phyloP scores from a whole-genome alignment of 2,888 invertebrate species.

The Acleris emargana region DNA sequence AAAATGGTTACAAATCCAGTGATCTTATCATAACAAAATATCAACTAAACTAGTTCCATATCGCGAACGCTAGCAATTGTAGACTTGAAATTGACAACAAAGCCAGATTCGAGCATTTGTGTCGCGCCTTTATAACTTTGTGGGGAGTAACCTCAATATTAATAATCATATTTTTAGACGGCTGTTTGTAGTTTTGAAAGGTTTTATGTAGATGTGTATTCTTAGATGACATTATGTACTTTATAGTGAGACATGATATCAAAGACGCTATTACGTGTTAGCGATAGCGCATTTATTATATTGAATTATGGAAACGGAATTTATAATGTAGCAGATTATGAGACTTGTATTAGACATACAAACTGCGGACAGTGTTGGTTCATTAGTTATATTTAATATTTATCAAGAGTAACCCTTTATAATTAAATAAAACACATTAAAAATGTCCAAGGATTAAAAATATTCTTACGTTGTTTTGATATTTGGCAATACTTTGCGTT shows the following conservation, averaged over 20 bases:
- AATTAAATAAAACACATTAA: too few species aligned
- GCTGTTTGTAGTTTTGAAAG: slow-evolving; percentile 66
- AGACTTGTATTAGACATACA: slow-evolving; percentile 11
- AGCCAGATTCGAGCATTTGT: slow-evolving; percentile 12
- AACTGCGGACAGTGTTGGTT: background rate
- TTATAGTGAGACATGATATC: slow-evolving; percentile 42
- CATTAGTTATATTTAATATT: slow-evolving; percentile 1
- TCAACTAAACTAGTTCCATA: background rate
- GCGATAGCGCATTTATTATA: slow-evolving; percentile 27
- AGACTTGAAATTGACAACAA: slow-evolving; percentile 7
- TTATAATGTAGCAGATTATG: slow-evolving; percentile 24
- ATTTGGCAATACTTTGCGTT: too few species aligned
- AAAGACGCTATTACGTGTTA: slow-evolving; percentile 64
- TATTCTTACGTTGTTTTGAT: too few species aligned
- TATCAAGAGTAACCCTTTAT: background rate
- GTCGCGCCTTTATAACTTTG: slow-evolving; percentile 6
- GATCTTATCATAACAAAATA: slow-evolving; percentile 17
- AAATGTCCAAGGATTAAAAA: too few species aligned
- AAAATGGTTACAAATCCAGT: slow-evolving; percentile 16
- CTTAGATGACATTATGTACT: slow-evolving; percentile 51
- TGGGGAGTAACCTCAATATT: slow-evolving; percentile 37
- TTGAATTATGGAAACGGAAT: slow-evolving; percentile 17
- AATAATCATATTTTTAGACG: slow-evolving; percentile 71
- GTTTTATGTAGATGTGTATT: slow-evolving; percentile 52
- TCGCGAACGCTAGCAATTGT: background rate